These are phyloP conservation scores for Dromaius novaehollandiae DNA, from an alignment of 2,113 vertebrate genomes.

Conservation along the genomic window DNA sequence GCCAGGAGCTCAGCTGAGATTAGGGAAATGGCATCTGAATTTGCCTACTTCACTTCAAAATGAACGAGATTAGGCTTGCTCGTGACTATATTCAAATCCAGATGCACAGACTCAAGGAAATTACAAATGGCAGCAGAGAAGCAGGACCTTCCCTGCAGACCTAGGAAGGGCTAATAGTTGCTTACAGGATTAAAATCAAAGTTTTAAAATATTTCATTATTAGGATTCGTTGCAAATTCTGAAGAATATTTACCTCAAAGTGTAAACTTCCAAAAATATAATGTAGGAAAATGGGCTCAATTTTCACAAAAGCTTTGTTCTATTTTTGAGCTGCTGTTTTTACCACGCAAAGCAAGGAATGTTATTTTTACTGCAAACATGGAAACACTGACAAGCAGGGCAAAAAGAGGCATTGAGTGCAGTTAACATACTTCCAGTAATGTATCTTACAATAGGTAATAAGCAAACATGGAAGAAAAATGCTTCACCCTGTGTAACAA, in stretches of 20 bases:
- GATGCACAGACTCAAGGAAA: not conserved
- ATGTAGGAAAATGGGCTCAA: not conserved
- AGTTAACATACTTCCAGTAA: not conserved
- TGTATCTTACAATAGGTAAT: not conserved
- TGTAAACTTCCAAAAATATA: not conserved
- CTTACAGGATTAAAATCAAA: not conserved
- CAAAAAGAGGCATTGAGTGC: not conserved
- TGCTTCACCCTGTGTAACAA: not conserved
- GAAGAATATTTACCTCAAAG: not conserved
- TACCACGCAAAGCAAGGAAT: not conserved
- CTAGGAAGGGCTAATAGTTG: not conserved
- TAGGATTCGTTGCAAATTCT: not conserved
- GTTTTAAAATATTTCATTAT: not conserved
- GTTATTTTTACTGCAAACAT: not conserved
- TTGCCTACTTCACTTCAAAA: not conserved
- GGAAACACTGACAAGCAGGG: not conserved
- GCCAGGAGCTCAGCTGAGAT: not conserved
- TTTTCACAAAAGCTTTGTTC: not conserved
- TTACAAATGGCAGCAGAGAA: not conserved
- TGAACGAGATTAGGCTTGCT: not conserved
- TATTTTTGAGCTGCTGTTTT: not conserved
- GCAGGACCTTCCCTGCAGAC: not conserved
- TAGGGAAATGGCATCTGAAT: not conserved
- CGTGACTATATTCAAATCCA: not conserved
- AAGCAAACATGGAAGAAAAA: not conserved